Conservation (phyloP, 2,888 invertebrate species). For the Leptodirus hochenwartii region DNA sequence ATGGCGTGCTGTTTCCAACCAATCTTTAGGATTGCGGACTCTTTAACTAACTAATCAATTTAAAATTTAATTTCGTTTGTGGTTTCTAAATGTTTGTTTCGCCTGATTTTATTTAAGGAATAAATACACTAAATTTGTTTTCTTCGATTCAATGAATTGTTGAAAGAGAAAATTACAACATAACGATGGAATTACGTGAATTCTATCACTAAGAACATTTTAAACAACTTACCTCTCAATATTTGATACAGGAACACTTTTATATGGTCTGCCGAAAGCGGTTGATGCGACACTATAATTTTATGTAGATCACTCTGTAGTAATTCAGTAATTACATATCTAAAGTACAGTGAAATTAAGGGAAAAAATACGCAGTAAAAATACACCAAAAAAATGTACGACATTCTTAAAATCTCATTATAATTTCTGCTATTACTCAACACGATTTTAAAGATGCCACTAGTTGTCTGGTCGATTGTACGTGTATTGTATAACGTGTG, state of each 20-base stretch:
- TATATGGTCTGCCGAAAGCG: constrained; percentile 97
- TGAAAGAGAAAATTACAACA: constrained; percentile 3
- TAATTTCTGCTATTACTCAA: too few species aligned
- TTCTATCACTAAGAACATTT: background rate
- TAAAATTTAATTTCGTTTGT: too few species aligned
- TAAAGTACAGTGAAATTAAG: constrained; percentile 30
- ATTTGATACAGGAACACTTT: constrained; percentile 99
- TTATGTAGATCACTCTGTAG: constrained; percentile 99
- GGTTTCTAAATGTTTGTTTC: too few species aligned
- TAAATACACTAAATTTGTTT: too few species aligned
- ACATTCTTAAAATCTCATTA: too few species aligned
- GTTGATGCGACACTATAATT: constrained; percentile 99
- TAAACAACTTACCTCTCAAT: constrained; percentile 62
- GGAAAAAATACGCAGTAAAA: constrained; percentile 11
- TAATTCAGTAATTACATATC: constrained; percentile 98
- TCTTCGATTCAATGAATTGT: background rate
- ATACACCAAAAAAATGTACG: constrained; percentile 4
- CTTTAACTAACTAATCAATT: too few species aligned
- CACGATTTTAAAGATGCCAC: too few species aligned
- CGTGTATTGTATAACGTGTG: too few species aligned
- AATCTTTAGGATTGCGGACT: too few species aligned
- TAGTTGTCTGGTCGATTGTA: too few species aligned
- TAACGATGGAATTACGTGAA: constrained; percentile 1
- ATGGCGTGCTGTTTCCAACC: too few species aligned
- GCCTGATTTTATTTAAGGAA: too few species aligned